Conservation (phyloP, 53 echinoderm and acorn worm species). For the Zoroaster sp. region DNA sequence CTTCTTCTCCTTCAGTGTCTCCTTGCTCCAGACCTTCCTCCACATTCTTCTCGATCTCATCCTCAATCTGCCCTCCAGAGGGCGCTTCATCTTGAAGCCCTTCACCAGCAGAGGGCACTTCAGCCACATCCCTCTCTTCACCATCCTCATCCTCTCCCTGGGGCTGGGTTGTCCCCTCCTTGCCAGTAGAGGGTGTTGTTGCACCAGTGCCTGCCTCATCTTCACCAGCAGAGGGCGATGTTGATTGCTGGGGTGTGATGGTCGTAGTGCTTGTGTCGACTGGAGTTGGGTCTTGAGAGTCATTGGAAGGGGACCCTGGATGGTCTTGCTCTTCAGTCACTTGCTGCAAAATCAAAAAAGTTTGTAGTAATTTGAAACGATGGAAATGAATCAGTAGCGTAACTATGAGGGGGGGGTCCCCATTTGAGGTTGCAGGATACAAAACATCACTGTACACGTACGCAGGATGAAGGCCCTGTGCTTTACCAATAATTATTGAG, state of each 20-base stretch:
- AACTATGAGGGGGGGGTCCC: too few species aligned
- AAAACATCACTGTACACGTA: too few species aligned
- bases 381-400: background rate
- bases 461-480: too few species aligned
- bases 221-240: background rate
- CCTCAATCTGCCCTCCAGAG: background rate
- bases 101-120: slow-evolving; percentile 11
- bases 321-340: background rate
- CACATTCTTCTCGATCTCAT: background rate
- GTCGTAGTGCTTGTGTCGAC: background rate
- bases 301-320: background rate
- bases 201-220: slow-evolving; percentile 35
- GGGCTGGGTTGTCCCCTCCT: background rate
- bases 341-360: slow-evolving; percentile 2
- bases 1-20: slow-evolving; percentile 47
- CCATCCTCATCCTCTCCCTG: slow-evolving; percentile 3
- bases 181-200: background rate
- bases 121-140: slow-evolving; percentile 2
- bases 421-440: too few species aligned
- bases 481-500: too few species aligned
- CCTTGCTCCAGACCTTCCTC: slow-evolving; percentile 47
- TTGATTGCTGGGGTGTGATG: background rate
- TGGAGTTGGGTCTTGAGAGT: background rate
- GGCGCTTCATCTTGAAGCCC: slow-evolving; percentile 18
- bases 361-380: background rate